Conservation (phyloP, 2,888 invertebrate species). For the Carpatolechia fugitivella region DNA sequence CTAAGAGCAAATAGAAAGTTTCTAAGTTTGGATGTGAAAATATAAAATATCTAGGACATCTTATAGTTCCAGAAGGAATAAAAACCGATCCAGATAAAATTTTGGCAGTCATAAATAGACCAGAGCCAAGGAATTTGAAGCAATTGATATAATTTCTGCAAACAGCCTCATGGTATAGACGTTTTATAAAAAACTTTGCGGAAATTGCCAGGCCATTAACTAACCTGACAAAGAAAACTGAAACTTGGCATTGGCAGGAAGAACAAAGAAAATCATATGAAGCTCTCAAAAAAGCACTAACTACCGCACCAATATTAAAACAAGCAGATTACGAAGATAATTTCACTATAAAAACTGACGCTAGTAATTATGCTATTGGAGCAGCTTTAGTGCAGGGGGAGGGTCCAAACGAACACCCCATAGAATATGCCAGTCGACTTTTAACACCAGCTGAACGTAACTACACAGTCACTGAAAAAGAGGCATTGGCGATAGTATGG, state of each 20-base stretch:
- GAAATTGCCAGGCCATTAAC: background rate
- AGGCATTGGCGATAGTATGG: conserved; percentile 18
- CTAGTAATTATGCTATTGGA: conserved; percentile 17
- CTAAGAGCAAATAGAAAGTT: conserved; percentile 22
- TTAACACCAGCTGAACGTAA: conserved; percentile 17
- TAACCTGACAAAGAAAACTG: conserved; percentile 16
- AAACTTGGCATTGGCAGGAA: conserved; percentile 9
- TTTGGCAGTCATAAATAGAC: conserved; percentile 17
- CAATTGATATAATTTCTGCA: background rate
- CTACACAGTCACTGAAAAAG: conserved; percentile 17
- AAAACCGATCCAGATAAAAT: conserved; percentile 25
- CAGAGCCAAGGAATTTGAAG: background rate
- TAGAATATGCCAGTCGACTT: conserved; percentile 26
- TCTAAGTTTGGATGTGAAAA: conserved; percentile 17
- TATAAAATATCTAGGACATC: conserved; percentile 25
- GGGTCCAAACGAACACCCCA: conserved; percentile 20
- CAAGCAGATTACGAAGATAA: conserved; percentile 8
- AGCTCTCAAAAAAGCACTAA: conserved; percentile 2
- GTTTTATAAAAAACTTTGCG: background rate
- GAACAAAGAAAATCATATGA: conserved; percentile 16
- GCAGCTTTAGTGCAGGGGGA: conserved; percentile 25
- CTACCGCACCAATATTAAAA: conserved; percentile 12
- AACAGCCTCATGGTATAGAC: background rate
- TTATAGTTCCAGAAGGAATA: conserved; percentile 24
- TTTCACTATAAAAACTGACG: conserved; percentile 16